A percentile compares a stretch with the other conserved stretches of the same genome.
These are phyloP conservation scores for Cottoperca gobio DNA, from an alignment of 2,797 vertebrate species.

Conservation along the genomic window DNA sequence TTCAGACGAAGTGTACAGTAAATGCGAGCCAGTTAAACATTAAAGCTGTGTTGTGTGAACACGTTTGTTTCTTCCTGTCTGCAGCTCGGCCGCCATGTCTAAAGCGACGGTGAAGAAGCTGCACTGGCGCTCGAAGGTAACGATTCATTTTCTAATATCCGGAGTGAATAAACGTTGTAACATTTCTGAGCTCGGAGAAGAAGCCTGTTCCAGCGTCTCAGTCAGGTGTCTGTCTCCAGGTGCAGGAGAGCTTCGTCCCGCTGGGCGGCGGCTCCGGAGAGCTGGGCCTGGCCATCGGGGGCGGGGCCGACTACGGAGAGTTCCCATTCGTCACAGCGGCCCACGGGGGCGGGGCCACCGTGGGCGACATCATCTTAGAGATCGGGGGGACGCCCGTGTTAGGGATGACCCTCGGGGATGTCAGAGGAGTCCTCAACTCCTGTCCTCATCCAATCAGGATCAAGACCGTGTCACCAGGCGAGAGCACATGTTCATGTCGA, in stretches of 20 bases:
- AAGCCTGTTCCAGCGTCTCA: not conserved
- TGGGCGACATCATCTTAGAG: conserved; percentile 85
- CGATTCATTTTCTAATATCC: rapidly evolving
- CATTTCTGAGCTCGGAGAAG: not conserved
- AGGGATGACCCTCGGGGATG: conserved; percentile 87
- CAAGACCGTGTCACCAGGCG: conserved; percentile 86
- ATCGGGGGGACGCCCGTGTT: conserved; percentile 85
- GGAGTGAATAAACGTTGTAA: no score
- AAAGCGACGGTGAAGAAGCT: conserved; percentile 85
- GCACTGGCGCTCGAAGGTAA: conserved; percentile 86
- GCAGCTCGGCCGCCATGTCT: conserved; percentile 80
- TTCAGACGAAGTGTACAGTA: no score
- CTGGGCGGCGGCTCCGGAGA: conserved; percentile 80
- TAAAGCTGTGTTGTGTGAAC: not conserved
- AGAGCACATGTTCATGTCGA: not conserved
- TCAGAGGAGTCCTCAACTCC: conserved; percentile 85
- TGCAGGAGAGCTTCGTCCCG: conserved; percentile 85
- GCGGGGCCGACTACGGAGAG: conserved; percentile 86
- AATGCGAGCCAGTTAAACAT: not conserved
- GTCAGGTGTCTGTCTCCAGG: conserved; percentile 50
- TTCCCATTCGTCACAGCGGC: conserved; percentile 84
- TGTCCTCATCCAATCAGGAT: conserved; percentile 86
- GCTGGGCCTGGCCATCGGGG: conserved; percentile 83
- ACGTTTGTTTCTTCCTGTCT: conserved; percentile 16
- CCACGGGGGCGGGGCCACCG: conserved; percentile 81